phyloP scores from a whole-genome alignment of 1,140 invertebrate species.

The Panulirus ornatus region DNA sequence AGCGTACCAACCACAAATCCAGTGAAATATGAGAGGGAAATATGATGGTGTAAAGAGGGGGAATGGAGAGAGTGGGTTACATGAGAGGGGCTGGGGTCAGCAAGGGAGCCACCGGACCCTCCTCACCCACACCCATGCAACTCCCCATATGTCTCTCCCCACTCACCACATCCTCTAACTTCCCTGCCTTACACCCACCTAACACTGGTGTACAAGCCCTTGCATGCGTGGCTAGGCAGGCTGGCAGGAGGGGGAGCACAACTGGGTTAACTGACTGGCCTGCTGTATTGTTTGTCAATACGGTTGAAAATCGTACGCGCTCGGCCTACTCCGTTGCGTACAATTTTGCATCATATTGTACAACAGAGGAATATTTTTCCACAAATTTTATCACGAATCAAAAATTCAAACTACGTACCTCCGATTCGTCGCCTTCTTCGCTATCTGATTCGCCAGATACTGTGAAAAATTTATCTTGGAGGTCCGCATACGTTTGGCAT shows the following conservation, averaged over 20 bases:
- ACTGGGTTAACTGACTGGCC: conserved; percentile 13
- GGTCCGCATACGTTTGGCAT: conserved; percentile 74
- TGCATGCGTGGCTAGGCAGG: background rate
- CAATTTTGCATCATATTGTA: background rate
- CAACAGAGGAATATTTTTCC: background rate
- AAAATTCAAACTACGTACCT: conserved; percentile 41
- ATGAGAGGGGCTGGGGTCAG: background rate
- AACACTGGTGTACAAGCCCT: background rate
- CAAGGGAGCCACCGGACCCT: background rate
- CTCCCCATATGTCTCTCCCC: background rate
- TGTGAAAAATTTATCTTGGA: conserved; percentile 73
- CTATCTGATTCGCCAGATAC: conserved; percentile 73
- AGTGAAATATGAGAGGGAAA: no score
- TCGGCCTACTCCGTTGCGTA: conserved; percentile 20
- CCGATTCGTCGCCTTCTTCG: conserved; percentile 72
- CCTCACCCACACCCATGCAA: background rate
- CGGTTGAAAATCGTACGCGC: conserved; percentile 42
- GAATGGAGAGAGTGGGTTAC: no score
- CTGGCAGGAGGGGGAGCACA: background rate
- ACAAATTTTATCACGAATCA: background rate
- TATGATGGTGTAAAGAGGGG: no score
- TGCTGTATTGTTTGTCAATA: conserved; percentile 48
- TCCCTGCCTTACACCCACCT: background rate
- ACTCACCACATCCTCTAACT: no score
- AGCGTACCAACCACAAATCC: no score